Percentiles rank a stretch among this genome's conserved stretches.
Conservation (phyloP, 2,888 invertebrate genomes). For the Gymnocheta viridis region DNA sequence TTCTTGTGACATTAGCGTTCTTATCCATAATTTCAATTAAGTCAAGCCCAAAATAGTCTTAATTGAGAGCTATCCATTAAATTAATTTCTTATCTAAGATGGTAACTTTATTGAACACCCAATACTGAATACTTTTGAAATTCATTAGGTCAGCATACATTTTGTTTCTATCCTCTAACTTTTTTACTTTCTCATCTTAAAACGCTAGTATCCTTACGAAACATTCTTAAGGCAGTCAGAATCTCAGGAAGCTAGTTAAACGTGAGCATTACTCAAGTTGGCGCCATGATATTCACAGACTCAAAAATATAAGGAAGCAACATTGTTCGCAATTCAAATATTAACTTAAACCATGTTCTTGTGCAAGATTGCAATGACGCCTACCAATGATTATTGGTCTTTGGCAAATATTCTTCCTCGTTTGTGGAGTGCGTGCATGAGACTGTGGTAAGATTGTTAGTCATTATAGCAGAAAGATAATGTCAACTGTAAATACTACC, state of each 20-base stretch:
- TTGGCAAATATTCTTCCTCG: constrained; percentile 21
- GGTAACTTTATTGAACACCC: too few species aligned
- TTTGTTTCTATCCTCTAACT: too few species aligned
- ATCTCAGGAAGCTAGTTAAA: background rate
- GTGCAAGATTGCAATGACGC: constrained; percentile 22
- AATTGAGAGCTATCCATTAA: too few species aligned
- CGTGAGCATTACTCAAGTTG: constrained; percentile 39
- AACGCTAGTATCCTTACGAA: background rate
- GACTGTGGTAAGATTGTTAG: constrained; percentile 40
- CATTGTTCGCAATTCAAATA: constrained; percentile 53
- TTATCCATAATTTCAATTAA: too few species aligned
- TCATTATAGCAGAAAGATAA: constrained; percentile 58
- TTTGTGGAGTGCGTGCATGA: background rate
- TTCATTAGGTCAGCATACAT: too few species aligned
- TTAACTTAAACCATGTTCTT: constrained; percentile 26
- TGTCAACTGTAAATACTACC: constrained; percentile 64
- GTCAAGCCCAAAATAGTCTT: too few species aligned
- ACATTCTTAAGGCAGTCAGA: background rate
- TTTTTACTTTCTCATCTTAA: too few species aligned
- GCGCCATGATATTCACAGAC: constrained; percentile 44
- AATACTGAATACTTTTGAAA: too few species aligned
- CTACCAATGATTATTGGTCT: constrained; percentile 39
- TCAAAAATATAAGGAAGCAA: constrained; percentile 47
- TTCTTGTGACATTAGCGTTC: too few species aligned
- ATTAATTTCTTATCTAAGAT: too few species aligned